Conservation (phyloP, 2,888 invertebrate genomes). For the Mythimna impura region DNA sequence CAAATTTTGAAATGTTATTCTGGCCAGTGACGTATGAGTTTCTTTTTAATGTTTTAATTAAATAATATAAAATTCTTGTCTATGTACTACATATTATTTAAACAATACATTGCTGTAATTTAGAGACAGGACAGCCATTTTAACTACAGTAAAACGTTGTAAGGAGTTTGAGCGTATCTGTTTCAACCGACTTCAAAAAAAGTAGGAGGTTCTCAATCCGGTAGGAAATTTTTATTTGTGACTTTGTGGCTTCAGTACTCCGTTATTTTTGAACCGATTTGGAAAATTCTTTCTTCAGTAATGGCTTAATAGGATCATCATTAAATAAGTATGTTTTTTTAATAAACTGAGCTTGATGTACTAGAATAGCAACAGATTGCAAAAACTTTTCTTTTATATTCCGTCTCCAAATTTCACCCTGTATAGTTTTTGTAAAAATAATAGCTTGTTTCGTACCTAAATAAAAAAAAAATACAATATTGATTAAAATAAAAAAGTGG, state of each 20-base stretch:
- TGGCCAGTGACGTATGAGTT: neutral
- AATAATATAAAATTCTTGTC: neutral
- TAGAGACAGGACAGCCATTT: neutral
- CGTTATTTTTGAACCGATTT: too few species aligned
- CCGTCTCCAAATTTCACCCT: neutral
- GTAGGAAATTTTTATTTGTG: too few species aligned
- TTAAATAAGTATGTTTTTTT: too few species aligned
- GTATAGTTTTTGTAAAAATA: neutral
- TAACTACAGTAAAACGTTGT: neutral
- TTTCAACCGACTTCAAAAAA: neutral
- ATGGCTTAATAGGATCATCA: too few species aligned
- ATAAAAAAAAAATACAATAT: neutral
- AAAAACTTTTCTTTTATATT: too few species aligned
- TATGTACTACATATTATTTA: neutral
- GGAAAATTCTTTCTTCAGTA: too few species aligned
- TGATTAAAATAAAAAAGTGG: conserved; percentile 9
- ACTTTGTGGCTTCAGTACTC: too few species aligned
- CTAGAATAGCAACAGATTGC: too few species aligned
- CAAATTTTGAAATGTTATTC: neutral
- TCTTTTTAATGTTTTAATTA: neutral
- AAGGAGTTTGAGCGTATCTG: too few species aligned
- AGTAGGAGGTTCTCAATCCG: too few species aligned
- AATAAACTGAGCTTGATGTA: too few species aligned
- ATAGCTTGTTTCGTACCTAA: neutral
- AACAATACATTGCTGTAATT: neutral